Base-by-base conservation (phyloP, 1,140 invertebrate species). In the Physella acuta region DNA sequence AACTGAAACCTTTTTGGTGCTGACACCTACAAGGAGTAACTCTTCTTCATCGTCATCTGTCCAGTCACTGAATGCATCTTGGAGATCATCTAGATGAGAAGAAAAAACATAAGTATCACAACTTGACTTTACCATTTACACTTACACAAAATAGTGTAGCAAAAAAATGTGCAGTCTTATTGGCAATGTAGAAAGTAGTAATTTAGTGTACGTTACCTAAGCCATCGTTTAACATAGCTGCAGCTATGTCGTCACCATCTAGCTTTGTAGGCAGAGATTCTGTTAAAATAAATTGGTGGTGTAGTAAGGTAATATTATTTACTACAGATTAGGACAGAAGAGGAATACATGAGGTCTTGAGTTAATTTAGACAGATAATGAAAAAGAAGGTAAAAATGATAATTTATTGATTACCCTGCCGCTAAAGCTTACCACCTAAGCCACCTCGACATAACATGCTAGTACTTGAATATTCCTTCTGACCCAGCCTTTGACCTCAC, bases 51-150 rank as follows among this genome's bases (percentile, higher is more conserved):
- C 70, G 59, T 71, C 70, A 62, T 72, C 70, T 20, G 73, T 72
- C 73, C 73, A 74, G 53, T 74, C 73, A 70, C 73, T 74, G 63
- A 71, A 74, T 17, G 63, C 64, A 31, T 68, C 71, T 33, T 68
- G 55, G 28, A 59, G 66, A 44, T 56, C 66, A 37, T 68, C 66
- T 31, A n/a, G n/a, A n/a, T n/a, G n/a, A n/a, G n/a, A n/a, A n/a
- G n/a, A n/a, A n/a, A n/a, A n/a, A 49, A n/a, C 44, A 49, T 49
- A 11, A 49, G 44, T 11, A 11, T 14, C 44, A 49, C 11, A n/a
- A n/a, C 44, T 49, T 11, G n/a, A 49, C n/a, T 49, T 49, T 49
- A n/a, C 11, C 44, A 14, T 49, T 49, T 49, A 14, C 11, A 49
- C 44, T 49, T 49, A 49, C n/a, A 49, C n/a, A 49, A 11, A 49